Evolutionary conservation across 2,888 invertebrate species (phyloP), one percentile per base, ranked within the genome.

Genomic region (Clostera curtula): DNA sequence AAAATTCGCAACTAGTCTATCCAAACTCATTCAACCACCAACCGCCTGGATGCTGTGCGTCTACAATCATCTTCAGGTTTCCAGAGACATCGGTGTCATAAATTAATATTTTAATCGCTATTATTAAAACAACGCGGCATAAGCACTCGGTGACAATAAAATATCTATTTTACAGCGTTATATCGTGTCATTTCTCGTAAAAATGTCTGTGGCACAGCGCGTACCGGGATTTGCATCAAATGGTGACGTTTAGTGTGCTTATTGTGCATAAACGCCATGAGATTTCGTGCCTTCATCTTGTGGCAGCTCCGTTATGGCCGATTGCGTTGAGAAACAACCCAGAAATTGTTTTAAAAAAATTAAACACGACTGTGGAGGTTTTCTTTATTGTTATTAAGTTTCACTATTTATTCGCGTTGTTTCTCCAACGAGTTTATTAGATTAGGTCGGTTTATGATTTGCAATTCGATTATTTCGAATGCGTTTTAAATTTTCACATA

Each of bases 41-140:
- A 53, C 49, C 41, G 36, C 53, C n/a, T n/a, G n/a, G n/a, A n/a
- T n/a, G n/a, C n/a, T n/a, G n/a, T n/a, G n/a, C n/a, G n/a, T n/a
- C n/a, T n/a, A n/a, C n/a, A n/a, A n/a, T n/a, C n/a, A n/a, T n/a
- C n/a, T n/a, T n/a, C n/a, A n/a, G n/a, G n/a, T n/a, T n/a, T n/a
- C n/a, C 56, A 49, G 49, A 50, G 56, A 56, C 61, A 45, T 44
- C 56, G 60, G 56, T 49, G 49, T 63, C 61, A 76, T 80, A 80
- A 80, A 77, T 74, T 75, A 45, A 40, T 72, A 69, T 77, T 69
- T 82, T 79, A 80, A 80, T 80, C 65, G 65, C 65, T 57, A 67
- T 70, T 68, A 73, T 74, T 73, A 65, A 76, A 77, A 80, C 77
- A 80, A 79, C 76, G 47, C 53, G 61, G 59, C 36, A 56, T 64